Evolutionary conservation across 2,113 vertebrate genomes (phyloP), one percentile per base, ranked within the genome.

Genomic region (Nesoenas mayeri): DNA sequence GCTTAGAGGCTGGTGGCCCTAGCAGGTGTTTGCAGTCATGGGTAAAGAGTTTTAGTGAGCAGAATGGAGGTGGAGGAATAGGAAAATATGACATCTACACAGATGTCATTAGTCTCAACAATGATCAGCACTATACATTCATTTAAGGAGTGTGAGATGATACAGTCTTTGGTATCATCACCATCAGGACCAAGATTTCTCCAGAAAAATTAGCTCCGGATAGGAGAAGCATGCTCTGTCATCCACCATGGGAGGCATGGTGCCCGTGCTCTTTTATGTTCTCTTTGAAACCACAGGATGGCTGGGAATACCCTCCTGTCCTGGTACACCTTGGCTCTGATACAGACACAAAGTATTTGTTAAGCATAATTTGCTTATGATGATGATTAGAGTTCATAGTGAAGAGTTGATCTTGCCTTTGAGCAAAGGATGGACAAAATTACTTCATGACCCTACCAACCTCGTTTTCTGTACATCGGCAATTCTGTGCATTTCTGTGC

Each of bases 271-370:
- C 42, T 40, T 40, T 11, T 18, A 7, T 58, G 58, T 58, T 58
- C 29, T 67, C 25, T 58, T 47, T n/a, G 32, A 42, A 62, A 66
- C 56, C 36, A 36, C 15, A 29, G 70, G 25, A 9, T 32, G 31
- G 12, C 34, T 80, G 40, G 47, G 18, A 34, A 32, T 77, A 47
- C 12, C 8, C 25, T 60, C 11, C 26, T 81, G n/a, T 42, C 47
- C 36, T 29, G 7, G 25, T 74, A 14, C 13, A 15, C 26, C 54
- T 38, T 25, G 31, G 15, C 36, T 57, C 38, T 66, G 70, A n/a
- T 5, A 2, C 1, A 1, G 26, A 25, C 24, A 17, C n/a, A 29
- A 80, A 12, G 6, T 51, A 2, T 54, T 24, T 47, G 14, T 57
- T 87, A 65, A 84, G 64, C 29, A 29, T 25, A 15, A 40, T 80